Evolutionary conservation across 2,888 invertebrate genomes (phyloP).

Genomic region (Hypomecis punctinalis): DNA sequence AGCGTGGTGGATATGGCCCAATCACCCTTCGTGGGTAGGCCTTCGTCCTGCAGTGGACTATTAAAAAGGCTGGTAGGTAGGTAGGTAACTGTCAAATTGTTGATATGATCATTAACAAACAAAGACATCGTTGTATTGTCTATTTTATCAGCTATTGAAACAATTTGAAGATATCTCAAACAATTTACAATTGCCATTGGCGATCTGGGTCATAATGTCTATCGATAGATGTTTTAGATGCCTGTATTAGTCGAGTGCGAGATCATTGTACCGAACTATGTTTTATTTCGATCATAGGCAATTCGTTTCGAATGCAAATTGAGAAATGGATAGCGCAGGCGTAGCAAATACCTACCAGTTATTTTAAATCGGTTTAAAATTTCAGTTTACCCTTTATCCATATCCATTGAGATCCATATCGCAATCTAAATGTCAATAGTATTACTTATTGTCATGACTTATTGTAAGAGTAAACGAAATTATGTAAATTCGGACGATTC

Average conservation of each 20-base stretch:
- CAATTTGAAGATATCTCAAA: constrained; percentile 26
- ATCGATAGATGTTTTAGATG: not conserved
- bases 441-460: not conserved
- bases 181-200: constrained; percentile 29
- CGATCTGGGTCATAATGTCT: constrained; percentile 35
- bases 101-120: no score
- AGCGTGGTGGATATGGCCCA: no score
- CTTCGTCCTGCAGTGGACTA: no score
- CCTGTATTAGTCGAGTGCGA: not conserved
- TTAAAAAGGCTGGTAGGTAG: no score
- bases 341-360: constrained; percentile 10
- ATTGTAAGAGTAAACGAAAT: constrained; percentile 24
- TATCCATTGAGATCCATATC: no score
- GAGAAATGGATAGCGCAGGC: constrained; percentile 34
- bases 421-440: no score
- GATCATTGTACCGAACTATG: constrained; percentile 15
- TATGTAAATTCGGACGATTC: not conserved
- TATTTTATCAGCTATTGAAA: constrained; percentile 30
- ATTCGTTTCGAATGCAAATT: constrained; percentile 30
- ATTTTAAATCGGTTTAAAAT: constrained; percentile 22
- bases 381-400: constrained; percentile 1
- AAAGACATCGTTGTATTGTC: not conserved
- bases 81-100: no score
- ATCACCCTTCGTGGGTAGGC: no score
- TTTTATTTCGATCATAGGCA: constrained; percentile 29